Evolutionary conservation across 2,113 vertebrate species (phyloP).

Genomic region (Xerus inauris): DNA sequence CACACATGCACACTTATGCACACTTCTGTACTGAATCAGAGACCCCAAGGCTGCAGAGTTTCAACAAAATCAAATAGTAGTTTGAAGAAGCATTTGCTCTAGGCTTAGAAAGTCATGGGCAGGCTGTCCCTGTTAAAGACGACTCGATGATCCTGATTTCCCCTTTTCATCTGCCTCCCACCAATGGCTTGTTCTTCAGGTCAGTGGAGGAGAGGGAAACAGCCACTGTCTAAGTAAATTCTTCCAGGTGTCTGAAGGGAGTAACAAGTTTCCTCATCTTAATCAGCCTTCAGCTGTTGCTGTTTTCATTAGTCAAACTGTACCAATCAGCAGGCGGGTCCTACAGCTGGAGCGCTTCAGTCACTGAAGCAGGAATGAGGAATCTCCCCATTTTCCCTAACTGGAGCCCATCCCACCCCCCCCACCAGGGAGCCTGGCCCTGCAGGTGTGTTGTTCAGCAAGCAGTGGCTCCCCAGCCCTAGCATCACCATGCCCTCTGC

Average conservation of each 20-base stretch:
- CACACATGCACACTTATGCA: neutral
- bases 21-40: neutral
- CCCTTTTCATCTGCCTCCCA: neutral
- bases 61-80: neutral
- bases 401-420: neutral
- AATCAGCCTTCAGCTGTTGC: constrained; percentile 75
- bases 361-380: constrained; percentile 64
- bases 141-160: neutral
- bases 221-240: constrained; percentile 68
- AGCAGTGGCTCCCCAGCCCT: neutral
- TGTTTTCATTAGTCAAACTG: constrained; percentile 69
- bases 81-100: neutral
- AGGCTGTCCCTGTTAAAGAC: neutral
- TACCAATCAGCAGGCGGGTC: constrained; percentile 50
- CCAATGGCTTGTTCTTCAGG: neutral
- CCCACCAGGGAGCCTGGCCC: neutral
- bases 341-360: constrained; percentile 72
- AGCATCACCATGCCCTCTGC: neutral
- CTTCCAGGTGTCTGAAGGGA: constrained; percentile 69
- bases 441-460: neutral
- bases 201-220: constrained; percentile 30
- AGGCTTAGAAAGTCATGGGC: neutral
- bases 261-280: constrained; percentile 72
- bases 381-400: constrained; percentile 59
- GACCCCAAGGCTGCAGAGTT: neutral